Conservation (phyloP, 2,113 vertebrate species). For the Elachura formosa region DNA sequence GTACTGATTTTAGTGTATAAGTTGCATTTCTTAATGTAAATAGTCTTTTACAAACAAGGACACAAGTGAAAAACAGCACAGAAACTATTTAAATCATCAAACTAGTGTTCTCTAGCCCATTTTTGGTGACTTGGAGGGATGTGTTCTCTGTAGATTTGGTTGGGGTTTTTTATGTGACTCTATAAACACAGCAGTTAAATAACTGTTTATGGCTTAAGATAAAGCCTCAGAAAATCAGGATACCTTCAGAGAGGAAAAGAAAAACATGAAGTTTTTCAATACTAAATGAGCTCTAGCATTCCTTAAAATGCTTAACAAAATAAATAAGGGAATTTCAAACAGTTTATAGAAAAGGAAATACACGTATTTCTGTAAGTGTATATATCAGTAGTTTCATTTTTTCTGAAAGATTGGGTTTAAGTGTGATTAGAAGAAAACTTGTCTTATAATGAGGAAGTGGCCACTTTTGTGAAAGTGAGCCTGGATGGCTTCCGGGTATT, state of each 20-base stretch:
- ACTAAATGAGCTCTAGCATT: neutral
- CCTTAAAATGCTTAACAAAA: neutral
- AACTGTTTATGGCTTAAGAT: neutral
- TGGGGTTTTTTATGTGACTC: neutral
- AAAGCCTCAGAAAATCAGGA: neutral
- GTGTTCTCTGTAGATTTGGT: neutral
- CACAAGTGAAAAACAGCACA: neutral
- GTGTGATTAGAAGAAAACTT: neutral
- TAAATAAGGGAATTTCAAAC: neutral
- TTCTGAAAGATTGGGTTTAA: neutral
- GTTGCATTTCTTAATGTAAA: neutral
- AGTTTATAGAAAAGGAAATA: neutral
- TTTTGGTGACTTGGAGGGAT: neutral
- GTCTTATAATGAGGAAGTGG: neutral
- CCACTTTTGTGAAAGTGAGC: neutral
- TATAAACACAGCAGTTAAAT: neutral
- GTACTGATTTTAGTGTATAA: neutral
- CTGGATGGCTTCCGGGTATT: neutral
- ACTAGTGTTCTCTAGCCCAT: neutral
- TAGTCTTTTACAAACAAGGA: neutral
- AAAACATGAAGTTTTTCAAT: neutral
- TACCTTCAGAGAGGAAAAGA: neutral
- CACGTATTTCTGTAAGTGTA: neutral
- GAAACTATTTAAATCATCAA: neutral
- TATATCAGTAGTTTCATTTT: neutral